These are phyloP conservation scores for Parambassis ranga DNA, from an alignment of 2,797 vertebrate genomes.

Conservation along the genomic window DNA sequence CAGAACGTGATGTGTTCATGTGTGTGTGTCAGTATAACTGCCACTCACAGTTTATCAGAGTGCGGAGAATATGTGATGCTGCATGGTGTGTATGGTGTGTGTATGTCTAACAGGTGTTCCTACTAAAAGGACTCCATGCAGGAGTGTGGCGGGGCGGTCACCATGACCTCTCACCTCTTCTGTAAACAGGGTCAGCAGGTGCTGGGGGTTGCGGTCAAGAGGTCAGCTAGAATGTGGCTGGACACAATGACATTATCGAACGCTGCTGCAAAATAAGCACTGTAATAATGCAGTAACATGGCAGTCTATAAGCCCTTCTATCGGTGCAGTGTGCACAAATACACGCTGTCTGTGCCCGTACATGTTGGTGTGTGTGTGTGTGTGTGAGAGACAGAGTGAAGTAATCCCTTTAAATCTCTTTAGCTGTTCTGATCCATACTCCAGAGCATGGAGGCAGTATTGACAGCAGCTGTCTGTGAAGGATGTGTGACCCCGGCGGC, in stretches of 20 bases:
- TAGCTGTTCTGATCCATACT: constrained; percentile 57
- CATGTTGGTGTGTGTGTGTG: not conserved
- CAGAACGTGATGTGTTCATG: constrained; percentile 1
- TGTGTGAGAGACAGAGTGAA: constrained; percentile 4
- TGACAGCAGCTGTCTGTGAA: constrained; percentile 62
- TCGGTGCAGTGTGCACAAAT: not conserved
- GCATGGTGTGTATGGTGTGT: not conserved
- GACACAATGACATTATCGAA: constrained; percentile 29
- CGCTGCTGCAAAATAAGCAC: constrained; percentile 1
- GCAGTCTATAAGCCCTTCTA: not conserved
- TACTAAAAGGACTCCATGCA: constrained; percentile 54
- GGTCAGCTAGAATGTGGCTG: constrained; percentile 9
- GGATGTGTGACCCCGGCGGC: constrained; percentile 37
- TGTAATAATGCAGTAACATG: not conserved
- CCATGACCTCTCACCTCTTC: constrained; percentile 51
- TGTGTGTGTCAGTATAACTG: constrained; percentile 9
- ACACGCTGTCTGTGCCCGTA: not conserved
- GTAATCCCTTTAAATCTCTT: constrained; percentile 65
- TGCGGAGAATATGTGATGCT: not conserved
- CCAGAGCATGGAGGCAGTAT: constrained; percentile 32
- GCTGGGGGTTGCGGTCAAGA: constrained; percentile 45
- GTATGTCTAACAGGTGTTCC: constrained; percentile 59
- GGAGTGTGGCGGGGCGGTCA: constrained; percentile 13
- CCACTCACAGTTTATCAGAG: constrained; percentile 4
- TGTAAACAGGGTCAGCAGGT: constrained; percentile 44